Evolutionary conservation across 1,140 invertebrate genomes (phyloP), one percentile per base, ranked within the genome.

Genomic region (Achroia grisella): DNA sequence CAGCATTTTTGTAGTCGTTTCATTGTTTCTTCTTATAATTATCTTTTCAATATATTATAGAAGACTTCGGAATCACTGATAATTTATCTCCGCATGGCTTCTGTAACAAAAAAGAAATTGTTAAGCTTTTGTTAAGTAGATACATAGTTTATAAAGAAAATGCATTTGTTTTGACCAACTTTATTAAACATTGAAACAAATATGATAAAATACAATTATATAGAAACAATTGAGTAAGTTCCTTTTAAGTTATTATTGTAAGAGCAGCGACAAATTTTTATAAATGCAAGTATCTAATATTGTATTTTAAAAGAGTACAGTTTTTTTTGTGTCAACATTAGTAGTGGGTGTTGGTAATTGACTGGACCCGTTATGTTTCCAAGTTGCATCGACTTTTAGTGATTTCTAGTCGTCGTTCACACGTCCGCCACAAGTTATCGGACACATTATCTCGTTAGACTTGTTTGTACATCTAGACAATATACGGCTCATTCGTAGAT

Each of bases 1-100:
- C 92, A 94, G 62, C 89, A 93, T 42, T 87, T 86, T 39, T 87
- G 67, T 27, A 87, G 59, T 4, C 81, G 58, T 47, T 64, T 59
- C 80, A 86, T 84, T 34, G 58, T 83, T 51, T 30, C 45, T 42
- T 51, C 44, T 49, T n/a, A 46, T 33, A 44, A 44, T 52, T 30
- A 44, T 34, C 13, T 10, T 52, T 32, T 33, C 23, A 23, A 47
- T 27, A 46, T 10, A 34, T 34, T 50, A 37, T 28, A 48, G 23
- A 47, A 33, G 11, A 14, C 43, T 36, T 11, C 45, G 44, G 14
- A 13, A 14, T 14, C 11, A 37, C 8, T 8, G 6, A 17, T 3
- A 23, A 36, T 45, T 71, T 52, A 72, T 53, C 56, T 46, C 37
- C 39, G 56, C 75, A 74, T 79, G 48, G 50, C 67, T 58, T 61